Evolutionary conservation across 2,888 invertebrate species (phyloP), one percentile per base, ranked within the genome.

Genomic region (Trissonchulus sp.): DNA sequence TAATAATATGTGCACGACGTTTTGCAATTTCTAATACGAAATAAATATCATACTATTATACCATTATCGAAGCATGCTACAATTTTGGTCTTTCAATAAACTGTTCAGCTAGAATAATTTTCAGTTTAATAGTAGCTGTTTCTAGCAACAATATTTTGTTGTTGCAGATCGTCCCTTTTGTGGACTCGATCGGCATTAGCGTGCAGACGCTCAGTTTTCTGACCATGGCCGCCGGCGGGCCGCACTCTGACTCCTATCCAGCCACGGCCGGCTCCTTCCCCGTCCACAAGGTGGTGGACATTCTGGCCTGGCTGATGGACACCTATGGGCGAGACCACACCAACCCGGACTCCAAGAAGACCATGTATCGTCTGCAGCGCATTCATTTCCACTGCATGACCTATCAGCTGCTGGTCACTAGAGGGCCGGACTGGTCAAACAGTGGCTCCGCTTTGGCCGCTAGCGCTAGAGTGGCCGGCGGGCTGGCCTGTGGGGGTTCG

Each of bases 381-480:
- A 83, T 87, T 38, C 87, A 87, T 79, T 87, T 87, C 78, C 86
- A 86, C 77, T 86, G 84, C n/a, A 80, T 87, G 30, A 86, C 86
- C 1, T 87, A 84, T 79, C 87, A 87, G 79, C 84, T 87, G 33
- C 82, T 86, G 76, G 86, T 84, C 23, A 79, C 79, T 35, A 76
- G 78, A 8, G 84, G 83, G 31, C 80, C 81, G 31, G 83, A 83
- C 63, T 87, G 87, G 87, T 80, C 80, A 15, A 86, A 87, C 77
- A 80, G 83, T 31, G 82, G 81, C 1, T 82, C 85, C 0, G 85
- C 86, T 15, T 80, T 85, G 2, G 85, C 86, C n/a, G 86, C 86
- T 1, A 87, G 87, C 30, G 85, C 87, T 1, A 79, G 84, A 75
- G 79, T 84, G 69, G 87, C 87, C 18, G 86, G 86, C 1, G 78